Evolutionary conservation across 2,888 invertebrate genomes (phyloP), one percentile per base, ranked within the genome.

Genomic region (Operophtera brumata): DNA sequence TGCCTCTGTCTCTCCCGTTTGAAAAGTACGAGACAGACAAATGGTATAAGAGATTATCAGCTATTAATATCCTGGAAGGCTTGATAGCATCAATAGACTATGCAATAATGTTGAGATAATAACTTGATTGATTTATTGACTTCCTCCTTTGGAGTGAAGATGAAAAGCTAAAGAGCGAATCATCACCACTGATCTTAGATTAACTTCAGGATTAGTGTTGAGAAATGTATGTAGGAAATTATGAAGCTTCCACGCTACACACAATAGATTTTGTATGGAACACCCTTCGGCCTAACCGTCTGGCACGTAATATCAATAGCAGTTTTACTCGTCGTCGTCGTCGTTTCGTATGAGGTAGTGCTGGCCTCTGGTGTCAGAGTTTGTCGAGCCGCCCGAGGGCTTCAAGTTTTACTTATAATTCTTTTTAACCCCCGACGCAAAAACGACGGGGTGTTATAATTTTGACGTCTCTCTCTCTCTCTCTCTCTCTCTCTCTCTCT

Each of bases 101-200:
- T 50, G 42, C 50, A 50, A 46, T 54, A 45, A 47, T 54, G 42
- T 28, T 42, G 20, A 20, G 20, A 54, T 35, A 39, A 48, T 54
- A 48, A 48, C 44, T 52, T 49, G 52, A 57, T 48, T 57, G 45
- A 53, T 57, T 45, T 42, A 52, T 57, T 26, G 57, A 48, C 56
- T 57, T 52, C 52, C 52, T 39, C 43, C 7, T 37, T 52, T 53
- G n/a, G n/a, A 48, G 13, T 28, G 42, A 53, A 50, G 45, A 54
- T 45, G 36, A 36, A 35, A 30, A 14, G 35, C 35, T 8, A 25
- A 20, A 40, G n/a, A 50, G 44, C 39, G 14, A 40, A 14, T 45
- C 39, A 45, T 45, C 45, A 35, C 6, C 26, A 45, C 6, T 26
- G 10, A 42, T 43, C 43, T 30, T 37, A n/a, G 43, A 37, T 26